These are phyloP conservation scores for Oxytorus armatus DNA, from an alignment of 2,888 invertebrate genomes.

Conservation along the genomic window DNA sequence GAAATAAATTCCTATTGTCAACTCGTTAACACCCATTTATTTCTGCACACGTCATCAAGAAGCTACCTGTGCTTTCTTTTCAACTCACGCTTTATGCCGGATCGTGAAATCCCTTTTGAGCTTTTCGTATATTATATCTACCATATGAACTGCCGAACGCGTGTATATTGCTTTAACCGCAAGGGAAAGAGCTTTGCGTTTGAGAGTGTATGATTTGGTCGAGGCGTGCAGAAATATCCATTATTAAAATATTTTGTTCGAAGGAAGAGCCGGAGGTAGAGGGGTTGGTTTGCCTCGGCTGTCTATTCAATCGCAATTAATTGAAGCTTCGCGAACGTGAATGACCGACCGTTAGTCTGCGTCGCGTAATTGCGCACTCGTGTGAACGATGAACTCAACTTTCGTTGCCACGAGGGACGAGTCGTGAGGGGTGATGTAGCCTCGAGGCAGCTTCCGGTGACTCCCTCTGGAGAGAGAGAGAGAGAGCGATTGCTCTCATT, in stretches of 20 bases:
- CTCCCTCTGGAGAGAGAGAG: constrained; percentile 22
- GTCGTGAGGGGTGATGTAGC: background rate
- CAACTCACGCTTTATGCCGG: constrained; percentile 51
- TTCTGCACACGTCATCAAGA: constrained; percentile 2
- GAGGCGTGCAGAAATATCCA: constrained; percentile 46
- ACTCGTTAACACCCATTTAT: constrained; percentile 37
- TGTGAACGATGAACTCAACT: constrained; percentile 67
- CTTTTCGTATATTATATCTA: constrained; percentile 34
- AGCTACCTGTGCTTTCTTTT: background rate
- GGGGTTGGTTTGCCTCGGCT: constrained; percentile 64
- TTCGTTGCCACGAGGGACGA: constrained; percentile 29
- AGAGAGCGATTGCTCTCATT: constrained; percentile 59
- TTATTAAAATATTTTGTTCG: constrained; percentile 71
- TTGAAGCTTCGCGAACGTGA: constrained; percentile 70
- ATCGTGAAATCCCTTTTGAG: constrained; percentile 69
- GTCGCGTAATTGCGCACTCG: constrained; percentile 73
- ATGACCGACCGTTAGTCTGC: constrained; percentile 62
- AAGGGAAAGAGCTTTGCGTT: constrained; percentile 6
- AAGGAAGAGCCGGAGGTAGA: background rate
- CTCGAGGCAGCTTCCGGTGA: constrained; percentile 19
- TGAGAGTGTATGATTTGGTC: constrained; percentile 15
- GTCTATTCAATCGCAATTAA: constrained; percentile 71
- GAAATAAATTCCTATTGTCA: background rate
- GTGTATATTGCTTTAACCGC: constrained; percentile 21
- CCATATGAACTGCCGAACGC: background rate